These are phyloP conservation scores for Oryzias celebensis DNA, from an alignment of 2,113 vertebrate genomes.

Conservation along the genomic window DNA sequence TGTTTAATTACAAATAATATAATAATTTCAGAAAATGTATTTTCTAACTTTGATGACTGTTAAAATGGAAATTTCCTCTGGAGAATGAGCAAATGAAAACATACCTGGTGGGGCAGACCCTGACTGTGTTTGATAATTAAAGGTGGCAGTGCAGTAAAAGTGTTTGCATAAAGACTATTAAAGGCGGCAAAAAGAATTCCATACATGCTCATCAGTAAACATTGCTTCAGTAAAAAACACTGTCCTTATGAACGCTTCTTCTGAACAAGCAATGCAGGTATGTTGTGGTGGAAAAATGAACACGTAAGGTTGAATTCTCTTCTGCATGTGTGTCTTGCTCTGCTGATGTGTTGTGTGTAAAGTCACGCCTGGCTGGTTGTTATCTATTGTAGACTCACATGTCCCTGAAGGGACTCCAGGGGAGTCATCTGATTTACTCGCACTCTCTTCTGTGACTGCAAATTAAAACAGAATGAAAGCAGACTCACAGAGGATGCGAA, in stretches of 20 bases:
- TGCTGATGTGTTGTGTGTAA: slow-evolving; percentile 19
- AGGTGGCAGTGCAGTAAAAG: not conserved
- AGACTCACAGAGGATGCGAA: slow-evolving; percentile 43
- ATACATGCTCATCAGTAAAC: not conserved
- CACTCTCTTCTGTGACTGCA: slow-evolving; percentile 55
- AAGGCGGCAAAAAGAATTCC: not conserved
- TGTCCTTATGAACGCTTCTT: not conserved
- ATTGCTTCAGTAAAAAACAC: not conserved
- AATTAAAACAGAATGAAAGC: slow-evolving; percentile 65
- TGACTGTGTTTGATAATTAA: no score
- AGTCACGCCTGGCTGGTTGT: slow-evolving; percentile 66
- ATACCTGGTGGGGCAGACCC: no score
- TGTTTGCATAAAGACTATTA: not conserved
- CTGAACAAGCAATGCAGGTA: not conserved
- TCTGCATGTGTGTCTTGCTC: not conserved
- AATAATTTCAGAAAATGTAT: no score
- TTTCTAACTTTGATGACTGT: no score
- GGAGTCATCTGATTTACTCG: slow-evolving; percentile 67
- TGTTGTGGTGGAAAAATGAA: slow-evolving; percentile 3
- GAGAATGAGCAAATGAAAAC: no score
- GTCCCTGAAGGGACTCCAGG: slow-evolving; percentile 65
- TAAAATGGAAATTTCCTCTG: no score
- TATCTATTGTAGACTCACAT: slow-evolving; percentile 65
- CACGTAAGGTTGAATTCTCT: slow-evolving; percentile 10
- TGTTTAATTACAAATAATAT: no score